Percentiles rank a stretch among this genome's conserved stretches.
These are phyloP conservation scores for Neodiprion virginianus DNA, from an alignment of 1,140 invertebrate species.

Conservation along the genomic window DNA sequence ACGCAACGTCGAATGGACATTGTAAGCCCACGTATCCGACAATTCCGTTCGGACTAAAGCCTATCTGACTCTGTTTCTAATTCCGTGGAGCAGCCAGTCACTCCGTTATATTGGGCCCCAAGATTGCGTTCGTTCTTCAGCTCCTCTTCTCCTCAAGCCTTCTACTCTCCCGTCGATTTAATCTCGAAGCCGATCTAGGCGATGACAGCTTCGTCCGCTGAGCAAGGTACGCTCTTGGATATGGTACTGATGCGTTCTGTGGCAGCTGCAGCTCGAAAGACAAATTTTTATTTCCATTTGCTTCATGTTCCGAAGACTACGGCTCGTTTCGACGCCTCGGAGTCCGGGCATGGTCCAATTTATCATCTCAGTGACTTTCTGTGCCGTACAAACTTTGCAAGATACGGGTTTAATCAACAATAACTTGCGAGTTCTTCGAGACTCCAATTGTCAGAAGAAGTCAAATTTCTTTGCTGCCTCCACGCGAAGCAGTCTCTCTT, in stretches of 20 bases:
- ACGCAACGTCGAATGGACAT: not conserved
- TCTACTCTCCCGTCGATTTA: not conserved
- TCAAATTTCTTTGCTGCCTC: not conserved
- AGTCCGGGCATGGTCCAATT: no score
- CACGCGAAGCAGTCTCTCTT: not conserved
- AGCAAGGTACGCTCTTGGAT: no score
- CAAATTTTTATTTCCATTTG: not conserved
- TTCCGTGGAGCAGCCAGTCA: slow-evolving; percentile 8
- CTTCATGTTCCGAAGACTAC: not conserved
- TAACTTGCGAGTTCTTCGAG: not conserved
- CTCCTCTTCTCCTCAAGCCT: not conserved
- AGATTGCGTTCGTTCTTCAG: not conserved
- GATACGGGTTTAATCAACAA: not conserved
- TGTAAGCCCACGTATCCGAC: not conserved
- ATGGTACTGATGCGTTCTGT: no score
- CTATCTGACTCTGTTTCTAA: not conserved
- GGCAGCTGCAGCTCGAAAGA: not conserved
- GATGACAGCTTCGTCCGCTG: not conserved
- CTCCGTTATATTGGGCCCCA: slow-evolving; percentile 7
- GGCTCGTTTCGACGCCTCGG: not conserved
- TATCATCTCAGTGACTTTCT: no score
- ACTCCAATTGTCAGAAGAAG: not conserved
- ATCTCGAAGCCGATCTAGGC: slow-evolving; percentile 2
- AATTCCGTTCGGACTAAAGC: not conserved
- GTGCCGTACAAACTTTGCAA: no score